A percentile compares a stretch with the other conserved stretches of the same genome.
Evolutionary conservation across 2,888 invertebrate genomes (phyloP).

Genomic region (Diabrotica balteata): DNA sequence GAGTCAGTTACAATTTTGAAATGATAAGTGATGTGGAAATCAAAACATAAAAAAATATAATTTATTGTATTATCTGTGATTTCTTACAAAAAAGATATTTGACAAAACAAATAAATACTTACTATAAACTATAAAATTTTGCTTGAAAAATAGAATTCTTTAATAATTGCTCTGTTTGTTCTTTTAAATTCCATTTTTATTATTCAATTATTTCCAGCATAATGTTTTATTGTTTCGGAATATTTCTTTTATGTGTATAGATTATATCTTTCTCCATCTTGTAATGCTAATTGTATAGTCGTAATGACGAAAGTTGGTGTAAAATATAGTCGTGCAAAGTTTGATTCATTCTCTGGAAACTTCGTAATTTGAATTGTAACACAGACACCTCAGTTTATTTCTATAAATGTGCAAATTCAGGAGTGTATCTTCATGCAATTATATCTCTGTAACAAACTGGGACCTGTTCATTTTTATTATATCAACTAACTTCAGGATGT

Average conservation of each 20-base stretch:
- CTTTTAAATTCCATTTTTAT: no score
- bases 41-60: no score
- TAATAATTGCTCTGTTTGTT: no score
- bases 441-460: constrained; percentile 28
- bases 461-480: constrained; percentile 32
- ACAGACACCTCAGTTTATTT: constrained; percentile 49
- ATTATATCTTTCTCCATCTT: constrained; percentile 44
- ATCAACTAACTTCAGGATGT: constrained; percentile 25
- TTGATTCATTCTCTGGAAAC: constrained; percentile 52
- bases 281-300: constrained; percentile 48
- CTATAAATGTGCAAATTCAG: constrained; percentile 44
- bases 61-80: no score
- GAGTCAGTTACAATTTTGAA: no score
- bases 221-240: no score
- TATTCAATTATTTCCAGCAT: no score
- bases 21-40: no score
- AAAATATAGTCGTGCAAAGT: constrained; percentile 54
- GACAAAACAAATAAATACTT: no score
- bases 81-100: no score
- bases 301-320: constrained; percentile 53
- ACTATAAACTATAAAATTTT: no score
- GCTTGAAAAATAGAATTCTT: no score
- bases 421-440: constrained; percentile 36
- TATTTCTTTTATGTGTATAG: constrained; percentile 14
- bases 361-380: constrained; percentile 52